phyloP scores from a whole-genome alignment of 2,888 invertebrate species.

The Aelia acuminata region DNA sequence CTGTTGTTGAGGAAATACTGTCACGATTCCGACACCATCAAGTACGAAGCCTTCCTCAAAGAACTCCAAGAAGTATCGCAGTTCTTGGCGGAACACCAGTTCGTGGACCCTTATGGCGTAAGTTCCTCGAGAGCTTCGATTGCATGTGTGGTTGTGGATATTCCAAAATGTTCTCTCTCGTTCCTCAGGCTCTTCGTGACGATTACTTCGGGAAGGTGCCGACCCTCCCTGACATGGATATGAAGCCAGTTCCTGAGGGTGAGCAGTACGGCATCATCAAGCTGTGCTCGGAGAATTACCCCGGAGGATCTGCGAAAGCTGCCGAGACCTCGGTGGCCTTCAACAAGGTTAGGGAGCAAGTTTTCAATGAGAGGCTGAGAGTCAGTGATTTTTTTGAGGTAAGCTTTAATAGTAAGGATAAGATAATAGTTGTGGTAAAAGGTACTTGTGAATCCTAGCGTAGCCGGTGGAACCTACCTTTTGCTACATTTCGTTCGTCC shows the following conservation, averaged over 20 bases:
- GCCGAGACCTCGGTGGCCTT: neutral
- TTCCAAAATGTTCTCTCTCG: too few relatives aligned
- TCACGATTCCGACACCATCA: conserved; percentile 82
- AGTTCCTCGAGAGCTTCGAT: conserved; percentile 50
- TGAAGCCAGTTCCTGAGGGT: conserved; percentile 75
- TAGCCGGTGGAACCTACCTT: too few relatives aligned
- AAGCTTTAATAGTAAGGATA: too few relatives aligned
- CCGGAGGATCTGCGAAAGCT: neutral
- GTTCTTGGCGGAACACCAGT: conserved; percentile 73
- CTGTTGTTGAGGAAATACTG: conserved; percentile 82
- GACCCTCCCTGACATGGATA: conserved; percentile 78
- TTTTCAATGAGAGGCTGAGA: conserved; percentile 73
- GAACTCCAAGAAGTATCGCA: conserved; percentile 78
- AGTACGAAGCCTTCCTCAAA: conserved; percentile 82
- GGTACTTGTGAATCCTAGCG: too few relatives aligned
- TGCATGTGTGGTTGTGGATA: neutral
- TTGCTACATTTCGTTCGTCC: too few relatives aligned
- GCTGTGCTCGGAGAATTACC: neutral
- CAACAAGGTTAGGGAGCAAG: conserved; percentile 69
- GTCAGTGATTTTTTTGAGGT: conserved; percentile 80
- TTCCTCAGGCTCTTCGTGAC: conserved; percentile 4
- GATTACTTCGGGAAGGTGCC: conserved; percentile 74
- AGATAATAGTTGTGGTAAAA: too few relatives aligned
- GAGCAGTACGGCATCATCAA: conserved; percentile 41
- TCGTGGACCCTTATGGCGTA: conserved; percentile 75